Base-by-base conservation (phyloP, 2,888 invertebrate species). In the Spisula subtruncata region DNA sequence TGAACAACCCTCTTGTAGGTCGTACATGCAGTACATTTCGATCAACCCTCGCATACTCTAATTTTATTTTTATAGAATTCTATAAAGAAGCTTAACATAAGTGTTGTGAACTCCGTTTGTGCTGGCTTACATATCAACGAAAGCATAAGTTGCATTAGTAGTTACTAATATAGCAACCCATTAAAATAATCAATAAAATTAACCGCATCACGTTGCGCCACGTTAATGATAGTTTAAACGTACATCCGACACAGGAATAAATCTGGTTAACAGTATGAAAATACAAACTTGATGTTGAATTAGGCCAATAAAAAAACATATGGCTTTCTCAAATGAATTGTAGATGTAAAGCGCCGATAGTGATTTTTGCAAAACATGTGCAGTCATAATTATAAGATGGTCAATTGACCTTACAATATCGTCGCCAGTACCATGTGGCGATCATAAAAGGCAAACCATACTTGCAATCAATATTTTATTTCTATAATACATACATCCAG, bases 211-310 rank as follows among this genome's bases (percentile, higher is more conserved):
- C 25, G 20, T 66, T 66, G 60, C 8, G 5, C 2, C 60, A 66
- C 41, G 41, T 66, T 66, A 66, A 66, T 25, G 60, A 66, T n/a
- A 66, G 60, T 66, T n/a, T 4, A 66, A n/a, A 25, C 8, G n/a
- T n/a, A n/a, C 60, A 66, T 66, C 60, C 25, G 60, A 66, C 25
- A 25, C n/a, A 66, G 60, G 5, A 66, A 66, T 66, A 66, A 66
- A 66, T 66, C 25, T 66, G 20, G 25, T 66, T n/a, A n/a, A 25
- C n/a, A 66, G 5, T 25, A 25, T 25, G 0, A 66, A n/a, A n/a
- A 25, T 25, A n/a, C 10, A n/a, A 25, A n/a, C 25, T n/a, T 66
- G 60, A 66, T 25, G 4, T 4, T 25, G 5, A n/a, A 66, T 66
- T 6, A 66, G 12, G 25, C 25, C 60, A 51, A 16, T 16, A 6